phyloP scores from a whole-genome alignment of 2,113 vertebrate genomes.

The Amazona guildingii region DNA sequence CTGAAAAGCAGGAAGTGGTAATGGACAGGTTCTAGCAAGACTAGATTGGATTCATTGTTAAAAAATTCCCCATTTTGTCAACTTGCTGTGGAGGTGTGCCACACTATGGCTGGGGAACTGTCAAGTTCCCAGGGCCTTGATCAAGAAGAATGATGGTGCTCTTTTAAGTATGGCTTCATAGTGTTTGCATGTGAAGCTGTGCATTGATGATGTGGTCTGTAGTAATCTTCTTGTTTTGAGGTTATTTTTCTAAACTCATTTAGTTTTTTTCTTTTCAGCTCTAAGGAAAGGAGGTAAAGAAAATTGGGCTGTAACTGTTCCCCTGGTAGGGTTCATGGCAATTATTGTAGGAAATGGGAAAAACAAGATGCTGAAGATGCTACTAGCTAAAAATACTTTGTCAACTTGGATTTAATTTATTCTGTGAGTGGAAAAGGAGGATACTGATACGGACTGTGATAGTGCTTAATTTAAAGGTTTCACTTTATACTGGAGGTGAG shows the following conservation, averaged over 20 bases:
- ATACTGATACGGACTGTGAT: not conserved
- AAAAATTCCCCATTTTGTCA: not conserved
- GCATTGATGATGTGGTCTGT: not conserved
- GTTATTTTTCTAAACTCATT: not conserved
- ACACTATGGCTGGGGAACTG: not conserved
- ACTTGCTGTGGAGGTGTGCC: not conserved
- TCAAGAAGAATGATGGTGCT: rapidly evolving
- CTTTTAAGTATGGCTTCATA: not conserved
- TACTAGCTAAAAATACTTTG: not conserved
- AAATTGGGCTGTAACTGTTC: not conserved
- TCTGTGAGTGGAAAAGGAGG: not conserved
- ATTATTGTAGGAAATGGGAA: not conserved
- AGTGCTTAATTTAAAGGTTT: not conserved
- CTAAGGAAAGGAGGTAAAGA: not conserved
- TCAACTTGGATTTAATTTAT: slow-evolving; percentile 3
- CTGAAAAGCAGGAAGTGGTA: not conserved
- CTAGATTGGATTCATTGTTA: not conserved
- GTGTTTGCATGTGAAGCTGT: not conserved
- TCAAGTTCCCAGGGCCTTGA: not conserved
- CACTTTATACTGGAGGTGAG: not conserved
- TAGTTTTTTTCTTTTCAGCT: not conserved
- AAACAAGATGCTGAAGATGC: not conserved
- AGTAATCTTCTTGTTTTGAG: not conserved
- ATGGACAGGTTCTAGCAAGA: not conserved
- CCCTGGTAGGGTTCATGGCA: not conserved